Base-by-base conservation (phyloP, 92 coral and sea anemone genomes). In the Zoanthus sansibaricus region DNA sequence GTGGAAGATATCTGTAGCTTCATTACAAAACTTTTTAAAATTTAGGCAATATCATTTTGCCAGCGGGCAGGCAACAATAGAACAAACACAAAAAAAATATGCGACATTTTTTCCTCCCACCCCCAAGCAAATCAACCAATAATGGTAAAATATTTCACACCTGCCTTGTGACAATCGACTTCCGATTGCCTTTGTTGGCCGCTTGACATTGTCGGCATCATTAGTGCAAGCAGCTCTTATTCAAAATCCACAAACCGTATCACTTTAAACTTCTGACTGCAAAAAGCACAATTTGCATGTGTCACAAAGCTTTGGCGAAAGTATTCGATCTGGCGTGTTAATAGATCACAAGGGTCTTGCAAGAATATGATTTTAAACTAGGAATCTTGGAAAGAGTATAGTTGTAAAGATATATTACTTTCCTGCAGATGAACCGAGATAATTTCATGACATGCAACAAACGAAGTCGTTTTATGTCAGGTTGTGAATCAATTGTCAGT, bases 241-340 rank as follows among this genome's bases (percentile, higher is more conserved):
- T 64, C 59, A 80, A 80, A 80, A 14, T 45, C 44, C 21, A 25
- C 62, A 66, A 80, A 64, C 85, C 75, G 75, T 80, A 70, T 64
- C 74, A 31, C 42, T 52, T 59, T 76, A 18, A 33, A 76, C 9
- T 7, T 55, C 30, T 46, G 85, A n/a, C 75, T 80, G 45, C 59
- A 80, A 80, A 66, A 80, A 46, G 85, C 85, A 17, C 75, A 80
- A 80, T 80, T 80, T 80, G 75, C 85, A 80, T 80, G 85, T 80
- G 85, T 80, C 66, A 80, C 85, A 80, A 47, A 64, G 74, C 59
- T 67, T n/a, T 6, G 56, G 85, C 4, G 85, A 18, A 62, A 79
- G 25, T n/a, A 13, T 16, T 21, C 17, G 66, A 18, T 67, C 17
- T 80, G 20, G 31, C 8, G 59, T 46, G 49, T 12, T 17, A 12